phyloP scores from a whole-genome alignment of 2,888 invertebrate genomes.

The Trachelus iudaicus region DNA sequence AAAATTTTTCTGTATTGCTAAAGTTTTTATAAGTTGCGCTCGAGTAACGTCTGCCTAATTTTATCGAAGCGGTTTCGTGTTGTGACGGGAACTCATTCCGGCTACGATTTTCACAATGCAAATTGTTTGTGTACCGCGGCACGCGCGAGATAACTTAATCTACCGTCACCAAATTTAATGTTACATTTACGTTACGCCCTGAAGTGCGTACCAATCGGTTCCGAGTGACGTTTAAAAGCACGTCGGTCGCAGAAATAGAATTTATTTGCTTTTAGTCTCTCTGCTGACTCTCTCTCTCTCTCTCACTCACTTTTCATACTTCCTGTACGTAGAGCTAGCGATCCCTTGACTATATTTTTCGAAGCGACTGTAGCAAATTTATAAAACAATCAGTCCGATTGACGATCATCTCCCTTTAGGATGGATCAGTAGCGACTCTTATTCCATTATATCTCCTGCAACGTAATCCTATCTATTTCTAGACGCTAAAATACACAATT shows the following conservation, averaged over 20 bases:
- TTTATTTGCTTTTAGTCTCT: background rate
- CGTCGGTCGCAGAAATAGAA: background rate
- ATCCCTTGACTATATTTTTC: background rate
- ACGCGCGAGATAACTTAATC: slow-evolving; percentile 28
- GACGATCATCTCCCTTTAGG: background rate
- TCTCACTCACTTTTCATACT: background rate
- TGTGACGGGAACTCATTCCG: background rate
- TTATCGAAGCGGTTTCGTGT: background rate
- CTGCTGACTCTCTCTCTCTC: background rate
- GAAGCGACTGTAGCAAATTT: background rate
- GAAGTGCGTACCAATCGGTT: background rate
- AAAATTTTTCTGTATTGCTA: background rate
- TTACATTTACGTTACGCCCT: background rate
- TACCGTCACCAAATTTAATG: background rate
- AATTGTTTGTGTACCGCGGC: slow-evolving; percentile 23
- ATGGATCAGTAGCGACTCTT: background rate
- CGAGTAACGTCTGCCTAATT: background rate
- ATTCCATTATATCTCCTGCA: background rate
- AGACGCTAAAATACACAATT: background rate
- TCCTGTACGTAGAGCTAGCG: background rate
- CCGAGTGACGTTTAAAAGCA: background rate
- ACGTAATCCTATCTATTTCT: background rate
- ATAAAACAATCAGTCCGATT: background rate
- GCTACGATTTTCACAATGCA: background rate
- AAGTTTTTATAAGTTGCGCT: slow-evolving; percentile 8